Conservation (phyloP, 2,113 vertebrate genomes). For the Chloebia gouldiae region DNA sequence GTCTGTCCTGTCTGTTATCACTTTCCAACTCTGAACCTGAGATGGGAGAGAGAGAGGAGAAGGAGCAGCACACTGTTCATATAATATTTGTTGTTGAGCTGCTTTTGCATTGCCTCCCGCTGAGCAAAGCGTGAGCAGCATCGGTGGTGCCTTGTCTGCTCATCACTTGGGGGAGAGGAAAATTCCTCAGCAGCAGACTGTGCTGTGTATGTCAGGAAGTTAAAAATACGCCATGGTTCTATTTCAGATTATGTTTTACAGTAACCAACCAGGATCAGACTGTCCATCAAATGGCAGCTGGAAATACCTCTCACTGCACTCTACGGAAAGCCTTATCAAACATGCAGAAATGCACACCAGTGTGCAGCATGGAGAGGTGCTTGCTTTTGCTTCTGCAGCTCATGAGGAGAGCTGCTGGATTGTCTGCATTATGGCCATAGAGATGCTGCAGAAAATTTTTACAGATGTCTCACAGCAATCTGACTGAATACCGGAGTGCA, state of each 20-base stretch:
- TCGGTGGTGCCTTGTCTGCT: constrained; percentile 26
- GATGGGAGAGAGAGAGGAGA: neutral
- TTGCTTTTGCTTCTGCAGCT: constrained; percentile 8
- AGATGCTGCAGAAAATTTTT: neutral
- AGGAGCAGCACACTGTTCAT: neutral
- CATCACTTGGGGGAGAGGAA: constrained; percentile 46
- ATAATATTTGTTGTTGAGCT: neutral
- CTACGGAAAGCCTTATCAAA: constrained; percentile 32
- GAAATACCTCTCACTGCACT: constrained; percentile 6
- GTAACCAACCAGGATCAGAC: constrained; percentile 11
- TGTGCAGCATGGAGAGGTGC: neutral
- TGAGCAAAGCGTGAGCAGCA: constrained; percentile 8
- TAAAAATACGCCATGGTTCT: constrained; percentile 19
- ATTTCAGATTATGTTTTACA: constrained; percentile 22
- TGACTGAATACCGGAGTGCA: neutral
- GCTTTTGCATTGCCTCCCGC: constrained; percentile 12
- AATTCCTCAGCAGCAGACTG: constrained; percentile 45
- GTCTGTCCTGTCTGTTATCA: neutral
- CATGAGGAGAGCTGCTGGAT: neutral
- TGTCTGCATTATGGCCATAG: neutral
- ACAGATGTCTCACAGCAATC: neutral
- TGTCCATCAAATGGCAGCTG: constrained; percentile 38
- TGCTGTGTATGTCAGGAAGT: neutral
- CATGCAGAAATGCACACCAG: neutral
- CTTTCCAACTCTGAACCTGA: neutral